Conservation (phyloP, 2,113 vertebrate genomes). For the Neogobius melanostomus region DNA sequence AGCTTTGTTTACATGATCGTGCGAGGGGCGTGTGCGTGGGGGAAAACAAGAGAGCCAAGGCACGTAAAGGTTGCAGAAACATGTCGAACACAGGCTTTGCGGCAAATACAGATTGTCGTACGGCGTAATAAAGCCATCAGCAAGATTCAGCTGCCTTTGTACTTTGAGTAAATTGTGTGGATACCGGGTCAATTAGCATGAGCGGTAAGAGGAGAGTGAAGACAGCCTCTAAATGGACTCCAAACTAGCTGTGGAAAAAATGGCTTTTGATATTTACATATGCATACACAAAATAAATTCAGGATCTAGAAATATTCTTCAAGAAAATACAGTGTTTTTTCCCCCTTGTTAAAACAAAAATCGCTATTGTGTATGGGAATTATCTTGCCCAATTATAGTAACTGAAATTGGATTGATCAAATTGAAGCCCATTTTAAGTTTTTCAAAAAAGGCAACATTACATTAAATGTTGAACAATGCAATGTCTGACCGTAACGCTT, state of each 20-base stretch:
- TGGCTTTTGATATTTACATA: neutral
- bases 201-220: slow-evolving; percentile 19
- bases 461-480: too few species aligned
- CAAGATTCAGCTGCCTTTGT: slow-evolving; percentile 28
- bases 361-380: too few species aligned
- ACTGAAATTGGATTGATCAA: too few species aligned
- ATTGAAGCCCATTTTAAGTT: too few species aligned
- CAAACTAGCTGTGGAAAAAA: neutral
- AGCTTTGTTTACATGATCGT: slow-evolving; percentile 55
- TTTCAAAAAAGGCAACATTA: too few species aligned
- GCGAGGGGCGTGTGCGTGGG: slow-evolving; percentile 21
- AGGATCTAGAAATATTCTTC: too few species aligned
- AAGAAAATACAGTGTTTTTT: too few species aligned
- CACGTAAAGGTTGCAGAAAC: slow-evolving; percentile 15
- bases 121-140: slow-evolving; percentile 45
- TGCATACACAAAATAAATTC: neutral
- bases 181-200: slow-evolving; percentile 40
- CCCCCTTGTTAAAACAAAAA: too few species aligned
- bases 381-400: too few species aligned
- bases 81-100: slow-evolving; percentile 24
- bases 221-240: slow-evolving; percentile 2
- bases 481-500: too few species aligned
- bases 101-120: slow-evolving; percentile 41
- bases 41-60: slow-evolving; percentile 19
- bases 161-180: slow-evolving; percentile 35